phyloP scores from a whole-genome alignment of 2,797 vertebrate species.

The Crocodylus rhombifer region DNA sequence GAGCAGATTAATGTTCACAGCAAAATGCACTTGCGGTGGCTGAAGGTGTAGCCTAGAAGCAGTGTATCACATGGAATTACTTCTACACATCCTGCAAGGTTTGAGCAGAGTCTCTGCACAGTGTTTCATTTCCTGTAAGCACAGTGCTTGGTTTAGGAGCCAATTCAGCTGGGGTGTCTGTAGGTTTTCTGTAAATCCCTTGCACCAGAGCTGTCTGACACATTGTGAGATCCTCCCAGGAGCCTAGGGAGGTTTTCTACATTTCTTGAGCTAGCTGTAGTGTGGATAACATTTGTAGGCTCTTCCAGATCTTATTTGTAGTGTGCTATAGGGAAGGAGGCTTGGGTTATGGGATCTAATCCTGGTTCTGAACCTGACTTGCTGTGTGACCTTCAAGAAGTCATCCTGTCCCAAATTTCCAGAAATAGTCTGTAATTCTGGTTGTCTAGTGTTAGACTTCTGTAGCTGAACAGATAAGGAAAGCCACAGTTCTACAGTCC shows the following conservation, averaged over 20 bases:
- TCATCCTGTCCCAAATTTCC: not conserved
- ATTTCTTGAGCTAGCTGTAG: not conserved
- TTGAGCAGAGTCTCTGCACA: accelerated
- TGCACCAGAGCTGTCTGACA: no score
- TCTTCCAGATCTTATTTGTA: not conserved
- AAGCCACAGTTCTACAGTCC: no score
- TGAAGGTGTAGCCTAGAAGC: not conserved
- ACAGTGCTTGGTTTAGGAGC: not conserved
- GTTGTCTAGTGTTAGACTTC: not conserved
- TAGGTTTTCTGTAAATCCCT: not conserved
- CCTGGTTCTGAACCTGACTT: not conserved
- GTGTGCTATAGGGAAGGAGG: not conserved
- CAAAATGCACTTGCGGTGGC: accelerated
- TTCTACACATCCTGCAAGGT: not conserved
- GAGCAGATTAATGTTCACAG: accelerated
- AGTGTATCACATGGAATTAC: accelerated
- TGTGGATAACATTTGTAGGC: no score
- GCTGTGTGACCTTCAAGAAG: not conserved
- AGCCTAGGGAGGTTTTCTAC: no score
- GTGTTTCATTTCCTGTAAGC: not conserved
- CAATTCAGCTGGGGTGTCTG: not conserved
- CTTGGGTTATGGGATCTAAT: not conserved
- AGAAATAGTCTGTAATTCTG: not conserved
- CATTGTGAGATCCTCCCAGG: no score
- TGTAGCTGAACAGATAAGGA: not conserved